phyloP scores from a whole-genome alignment of 1,140 invertebrate species.

The Adelges cooleyi region DNA sequence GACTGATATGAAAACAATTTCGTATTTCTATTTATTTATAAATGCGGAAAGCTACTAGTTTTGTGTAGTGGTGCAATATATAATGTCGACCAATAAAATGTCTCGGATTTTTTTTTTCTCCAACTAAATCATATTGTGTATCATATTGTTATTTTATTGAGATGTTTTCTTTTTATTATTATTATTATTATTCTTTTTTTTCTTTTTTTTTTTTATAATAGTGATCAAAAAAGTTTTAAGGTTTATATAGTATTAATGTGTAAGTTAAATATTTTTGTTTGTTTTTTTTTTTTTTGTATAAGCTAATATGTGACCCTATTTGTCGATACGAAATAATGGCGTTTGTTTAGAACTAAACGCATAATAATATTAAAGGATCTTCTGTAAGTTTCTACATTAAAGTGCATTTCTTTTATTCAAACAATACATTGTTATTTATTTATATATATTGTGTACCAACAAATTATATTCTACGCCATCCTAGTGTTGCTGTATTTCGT shows the following conservation, averaged over 20 bases:
- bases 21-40: slow-evolving; percentile 26
- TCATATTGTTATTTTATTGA: slow-evolving; percentile 29
- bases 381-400: slow-evolving; percentile 29
- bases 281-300: slow-evolving; percentile 24
- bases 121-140: slow-evolving; percentile 27
- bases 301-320: slow-evolving; percentile 27
- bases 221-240: slow-evolving; percentile 28
- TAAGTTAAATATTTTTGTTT: slow-evolving; percentile 26
- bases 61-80: slow-evolving; percentile 28
- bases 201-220: slow-evolving; percentile 22
- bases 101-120: slow-evolving; percentile 28
- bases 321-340: slow-evolving; percentile 23
- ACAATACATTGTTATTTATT: neutral
- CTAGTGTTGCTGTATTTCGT: too few species aligned
- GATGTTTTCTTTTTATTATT: slow-evolving; percentile 29
- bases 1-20: slow-evolving; percentile 27
- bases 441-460: too few species aligned
- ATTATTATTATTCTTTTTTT: neutral
- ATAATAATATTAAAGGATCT: slow-evolving; percentile 19
- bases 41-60: slow-evolving; percentile 27
- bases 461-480: too few species aligned
- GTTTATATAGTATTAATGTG: slow-evolving; percentile 28
- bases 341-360: slow-evolving; percentile 21
- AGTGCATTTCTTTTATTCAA: slow-evolving; percentile 28
- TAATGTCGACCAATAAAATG: slow-evolving; percentile 28